These are phyloP conservation scores for Stercorarius parasiticus DNA, from an alignment of 2,113 vertebrate species.

Conservation along the genomic window DNA sequence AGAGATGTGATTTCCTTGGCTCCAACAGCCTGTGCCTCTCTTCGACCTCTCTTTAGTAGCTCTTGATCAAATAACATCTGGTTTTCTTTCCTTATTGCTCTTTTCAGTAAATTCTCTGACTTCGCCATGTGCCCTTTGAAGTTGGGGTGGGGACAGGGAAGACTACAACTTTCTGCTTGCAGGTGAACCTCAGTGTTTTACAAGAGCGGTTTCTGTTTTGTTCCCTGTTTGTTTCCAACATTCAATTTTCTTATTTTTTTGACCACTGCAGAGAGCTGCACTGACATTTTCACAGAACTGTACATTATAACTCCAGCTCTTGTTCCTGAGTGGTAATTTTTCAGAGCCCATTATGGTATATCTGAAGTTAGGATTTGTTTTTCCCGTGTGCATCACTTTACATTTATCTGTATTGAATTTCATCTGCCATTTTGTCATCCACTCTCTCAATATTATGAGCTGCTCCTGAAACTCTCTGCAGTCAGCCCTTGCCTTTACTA, in stretches of 20 bases:
- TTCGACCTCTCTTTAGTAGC: not conserved
- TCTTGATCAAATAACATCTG: rapidly evolving
- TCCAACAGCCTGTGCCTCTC: not conserved
- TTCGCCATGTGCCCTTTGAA: not conserved
- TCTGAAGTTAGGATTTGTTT: not conserved
- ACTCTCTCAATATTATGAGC: not conserved
- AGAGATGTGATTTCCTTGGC: not conserved
- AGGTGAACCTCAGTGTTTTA: not conserved
- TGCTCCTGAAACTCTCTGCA: not conserved
- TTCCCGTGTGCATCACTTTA: not conserved
- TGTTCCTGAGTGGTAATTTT: not conserved
- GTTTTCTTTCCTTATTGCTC: not conserved
- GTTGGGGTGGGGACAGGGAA: not conserved
- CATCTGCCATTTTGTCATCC: not conserved
- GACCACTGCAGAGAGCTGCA: not conserved
- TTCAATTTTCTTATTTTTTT: not conserved
- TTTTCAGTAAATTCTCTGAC: not conserved
- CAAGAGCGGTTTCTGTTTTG: not conserved
- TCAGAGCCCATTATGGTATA: not conserved
- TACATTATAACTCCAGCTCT: not conserved
- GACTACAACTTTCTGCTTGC: not conserved
- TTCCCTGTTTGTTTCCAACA: not conserved
- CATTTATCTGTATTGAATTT: conserved; percentile 12
- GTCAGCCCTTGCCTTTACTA: not conserved
- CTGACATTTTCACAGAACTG: not conserved